phyloP scores from a whole-genome alignment of 2,888 invertebrate genomes.

The Ferdinandea cuprea region DNA sequence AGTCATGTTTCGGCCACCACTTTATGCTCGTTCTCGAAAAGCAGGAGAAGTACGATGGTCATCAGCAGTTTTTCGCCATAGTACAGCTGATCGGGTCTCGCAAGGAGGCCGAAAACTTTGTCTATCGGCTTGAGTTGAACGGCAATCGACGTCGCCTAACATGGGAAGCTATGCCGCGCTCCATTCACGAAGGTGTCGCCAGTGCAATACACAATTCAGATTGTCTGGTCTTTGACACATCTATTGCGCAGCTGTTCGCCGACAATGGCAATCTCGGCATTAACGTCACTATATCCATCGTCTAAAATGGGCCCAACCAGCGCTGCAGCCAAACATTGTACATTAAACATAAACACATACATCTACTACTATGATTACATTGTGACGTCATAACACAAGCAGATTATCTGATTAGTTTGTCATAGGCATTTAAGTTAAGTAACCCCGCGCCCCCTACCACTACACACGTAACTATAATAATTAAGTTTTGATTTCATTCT shows the following conservation, averaged over 20 bases:
- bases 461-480: neutral
- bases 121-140: conserved; percentile 97
- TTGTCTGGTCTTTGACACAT: conserved; percentile 99
- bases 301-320: conserved; percentile 84
- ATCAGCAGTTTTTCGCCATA: conserved; percentile 98
- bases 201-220: conserved; percentile 99
- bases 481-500: conserved; percentile 5
- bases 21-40: conserved; percentile 99
- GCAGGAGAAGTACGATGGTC: conserved; percentile 98
- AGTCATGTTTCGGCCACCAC: conserved; percentile 99
- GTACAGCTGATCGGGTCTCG: conserved; percentile 99
- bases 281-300: conserved; percentile 98
- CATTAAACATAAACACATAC: conserved; percentile 63
- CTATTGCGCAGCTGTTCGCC: conserved; percentile 98
- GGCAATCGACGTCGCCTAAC: conserved; percentile 96
- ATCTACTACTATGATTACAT: conserved; percentile 63
- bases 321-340: conserved; percentile 69
- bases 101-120: conserved; percentile 99
- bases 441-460: neutral
- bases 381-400: conserved; percentile 64
- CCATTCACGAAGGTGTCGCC: conserved; percentile 99
- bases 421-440: conserved; percentile 54
- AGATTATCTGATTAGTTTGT: conserved; percentile 57
- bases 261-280: conserved; percentile 99
- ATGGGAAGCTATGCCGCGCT: conserved; percentile 99